Evolutionary conservation across 1,140 invertebrate species (phyloP).

Genomic region (Aphaenogaster ashmeadi): DNA sequence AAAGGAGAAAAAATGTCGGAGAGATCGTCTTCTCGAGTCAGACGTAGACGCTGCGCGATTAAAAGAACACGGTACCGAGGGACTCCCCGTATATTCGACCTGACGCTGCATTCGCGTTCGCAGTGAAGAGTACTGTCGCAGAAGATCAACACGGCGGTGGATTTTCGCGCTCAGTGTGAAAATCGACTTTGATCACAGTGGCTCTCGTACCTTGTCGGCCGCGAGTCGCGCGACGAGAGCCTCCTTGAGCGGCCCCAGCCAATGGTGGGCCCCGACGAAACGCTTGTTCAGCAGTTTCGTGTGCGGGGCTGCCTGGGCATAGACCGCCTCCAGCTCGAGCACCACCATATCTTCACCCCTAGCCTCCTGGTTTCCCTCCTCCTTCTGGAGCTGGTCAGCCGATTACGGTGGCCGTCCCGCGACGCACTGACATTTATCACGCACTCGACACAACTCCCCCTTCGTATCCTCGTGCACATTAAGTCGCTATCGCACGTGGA

Average conservation of each 20-base stretch:
- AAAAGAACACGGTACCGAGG: background rate
- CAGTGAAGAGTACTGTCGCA: background rate
- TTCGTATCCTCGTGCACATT: constrained; percentile 46
- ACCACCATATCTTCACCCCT: constrained; percentile 89
- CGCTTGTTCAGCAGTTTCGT: constrained; percentile 95
- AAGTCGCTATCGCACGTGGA: constrained; percentile 30
- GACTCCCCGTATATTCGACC: background rate
- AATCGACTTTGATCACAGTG: constrained; percentile 26
- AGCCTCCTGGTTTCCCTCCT: constrained; percentile 24
- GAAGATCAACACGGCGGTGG: background rate
- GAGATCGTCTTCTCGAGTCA: background rate
- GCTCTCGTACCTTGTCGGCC: constrained; percentile 85
- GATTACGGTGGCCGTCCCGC: constrained; percentile 54
- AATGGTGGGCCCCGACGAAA: constrained; percentile 95
- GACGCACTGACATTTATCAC: constrained; percentile 58
- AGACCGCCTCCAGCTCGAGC: constrained; percentile 91
- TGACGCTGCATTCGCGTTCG: background rate
- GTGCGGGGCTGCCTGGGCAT: constrained; percentile 92
- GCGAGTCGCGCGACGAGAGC: constrained; percentile 85
- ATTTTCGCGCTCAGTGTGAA: background rate
- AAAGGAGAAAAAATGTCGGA: background rate
- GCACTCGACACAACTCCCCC: background rate
- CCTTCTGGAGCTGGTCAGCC: constrained; percentile 64
- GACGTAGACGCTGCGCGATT: background rate
- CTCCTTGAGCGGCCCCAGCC: constrained; percentile 92